Evolutionary conservation across 64 coral and sea anemone species (phyloP), one percentile per base, ranked within the genome.

Genomic region (Exaiptasia diaphana): DNA sequence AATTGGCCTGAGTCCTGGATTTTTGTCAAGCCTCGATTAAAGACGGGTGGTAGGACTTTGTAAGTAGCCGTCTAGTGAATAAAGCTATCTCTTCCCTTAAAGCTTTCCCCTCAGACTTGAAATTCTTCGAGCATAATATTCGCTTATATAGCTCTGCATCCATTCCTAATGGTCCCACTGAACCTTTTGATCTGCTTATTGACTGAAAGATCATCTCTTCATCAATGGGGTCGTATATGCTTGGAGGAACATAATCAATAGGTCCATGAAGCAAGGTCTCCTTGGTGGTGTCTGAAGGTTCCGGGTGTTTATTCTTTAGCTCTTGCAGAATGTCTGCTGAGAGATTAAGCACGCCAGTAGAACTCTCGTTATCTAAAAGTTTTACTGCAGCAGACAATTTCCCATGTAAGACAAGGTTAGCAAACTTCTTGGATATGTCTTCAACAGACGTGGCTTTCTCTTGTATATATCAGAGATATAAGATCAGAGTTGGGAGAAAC

Each of bases 381-480:
- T 78, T 78, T 40, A 78, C 39, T 15, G 75, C 75, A 13, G 75
- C 74, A 41, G 54, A 62, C 15, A 91, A 15, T 78, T 85, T 91
- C 64, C 80, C 79, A 83, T 90, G 79, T 52, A 90, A 77, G 63
- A 90, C 72, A 5, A 90, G 67, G 57, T 78, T 83, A 38, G 82
- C 90, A 80, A 92, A 92, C 4, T 38, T 39, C 81, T 38, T 85
- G 27, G 82, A 92, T 2, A 85, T 81, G 50, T 85, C 82, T 80
- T 78, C 63, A 72, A 85, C 46, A 6, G 90, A 85, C 64, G 28
- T 84, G 73, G 35, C 80, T 70, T 60, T 91, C n/a, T n/a, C n/a
- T n/a, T n/a, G n/a, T n/a, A n/a, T n/a, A n/a, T n/a, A n/a, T n/a
- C n/a, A n/a, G n/a, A n/a, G n/a, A n/a, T n/a, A n/a, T n/a, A n/a